A percentile compares a stretch with the other conserved stretches of the same genome.
phyloP scores from a whole-genome alignment of 2,113 vertebrate genomes.

The Heptranchias perlo region DNA sequence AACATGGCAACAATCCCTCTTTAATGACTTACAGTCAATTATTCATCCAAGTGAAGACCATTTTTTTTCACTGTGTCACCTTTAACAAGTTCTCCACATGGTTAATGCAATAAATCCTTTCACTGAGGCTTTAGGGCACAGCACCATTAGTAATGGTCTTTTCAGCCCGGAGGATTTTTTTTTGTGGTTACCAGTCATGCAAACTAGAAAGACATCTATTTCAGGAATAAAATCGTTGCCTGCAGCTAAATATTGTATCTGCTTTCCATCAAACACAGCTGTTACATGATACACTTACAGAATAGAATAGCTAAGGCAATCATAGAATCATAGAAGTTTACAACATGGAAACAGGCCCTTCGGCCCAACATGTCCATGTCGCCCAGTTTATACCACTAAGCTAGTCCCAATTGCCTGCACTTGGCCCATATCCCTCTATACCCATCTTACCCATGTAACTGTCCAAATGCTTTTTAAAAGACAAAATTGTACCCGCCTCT shows the following conservation, averaged over 20 bases:
- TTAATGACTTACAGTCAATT: background rate
- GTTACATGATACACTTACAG: background rate
- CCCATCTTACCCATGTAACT: too few species aligned
- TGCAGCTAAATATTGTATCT: background rate
- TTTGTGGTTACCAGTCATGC: slow-evolving; percentile 12
- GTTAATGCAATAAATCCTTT: too few species aligned
- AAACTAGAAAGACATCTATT: slow-evolving; percentile 7
- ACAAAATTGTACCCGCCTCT: too few species aligned
- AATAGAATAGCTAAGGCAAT: background rate
- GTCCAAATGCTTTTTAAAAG: too few species aligned
- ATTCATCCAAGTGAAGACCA: background rate
- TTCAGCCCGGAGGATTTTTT: background rate
- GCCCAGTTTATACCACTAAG: too few species aligned
- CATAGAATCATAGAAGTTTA: too few species aligned
- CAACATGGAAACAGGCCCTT: too few species aligned
- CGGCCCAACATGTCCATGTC: too few species aligned
- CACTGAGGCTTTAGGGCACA: background rate
- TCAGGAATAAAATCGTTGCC: background rate
- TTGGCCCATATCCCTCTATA: too few species aligned
- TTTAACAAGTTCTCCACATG: background rate
- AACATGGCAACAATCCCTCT: background rate
- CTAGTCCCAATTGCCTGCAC: too few species aligned
- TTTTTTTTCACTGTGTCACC: background rate
- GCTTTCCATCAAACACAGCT: background rate
- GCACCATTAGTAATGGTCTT: background rate